Base-by-base conservation (phyloP, 2,113 vertebrate genomes). In the Epinephelus moara region DNA sequence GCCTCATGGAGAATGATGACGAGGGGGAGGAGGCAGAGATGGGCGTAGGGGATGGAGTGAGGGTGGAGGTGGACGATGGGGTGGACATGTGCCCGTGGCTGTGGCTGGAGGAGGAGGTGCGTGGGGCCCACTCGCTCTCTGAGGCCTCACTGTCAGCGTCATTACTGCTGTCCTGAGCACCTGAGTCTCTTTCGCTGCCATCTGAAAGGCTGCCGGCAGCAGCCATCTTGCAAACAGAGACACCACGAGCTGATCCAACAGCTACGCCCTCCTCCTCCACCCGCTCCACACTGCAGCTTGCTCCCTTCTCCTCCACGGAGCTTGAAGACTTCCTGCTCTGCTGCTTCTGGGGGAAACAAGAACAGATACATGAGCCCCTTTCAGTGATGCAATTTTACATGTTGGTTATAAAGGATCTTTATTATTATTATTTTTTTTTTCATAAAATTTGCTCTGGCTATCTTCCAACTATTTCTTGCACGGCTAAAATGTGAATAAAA, bases 61-160 rank as follows among this genome's bases (percentile, higher is more conserved):
- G 86, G 23, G 81, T 85, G 23, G 92, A 89, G 3, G 88, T 64
- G 49, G 92, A 85, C 11, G 88, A 93, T 3, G 88, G 86, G 21
- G 88, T 81, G 55, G 93, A 69, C 6, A 55, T 76, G 74, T 87
- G 82, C 18, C 85, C 67, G 10, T 92, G 93, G 64, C 80, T 69
- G 21, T 91, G 91, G 67, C 85, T 81, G 66, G 86, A 86, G 47
- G 89, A 47, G 27, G 86, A 53, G 21, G 82, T 57, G 15, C 89
- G 93, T 1, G 95, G 91, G 23, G 95, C 75, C 59, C 94, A 96
- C 93, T 99, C 98, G 0, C 96, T 96, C 70, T 99, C 98, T 0
- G 98, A 99, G 30, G 98, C 97, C 87, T 99, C 98, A 0, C 97
- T 99, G 94, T 99, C 98, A 0, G 98, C 98, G 47, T 98, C 98